Evolutionary conservation across 2,797 vertebrate genomes (phyloP).

Genomic region (Tadarida brasiliensis): DNA sequence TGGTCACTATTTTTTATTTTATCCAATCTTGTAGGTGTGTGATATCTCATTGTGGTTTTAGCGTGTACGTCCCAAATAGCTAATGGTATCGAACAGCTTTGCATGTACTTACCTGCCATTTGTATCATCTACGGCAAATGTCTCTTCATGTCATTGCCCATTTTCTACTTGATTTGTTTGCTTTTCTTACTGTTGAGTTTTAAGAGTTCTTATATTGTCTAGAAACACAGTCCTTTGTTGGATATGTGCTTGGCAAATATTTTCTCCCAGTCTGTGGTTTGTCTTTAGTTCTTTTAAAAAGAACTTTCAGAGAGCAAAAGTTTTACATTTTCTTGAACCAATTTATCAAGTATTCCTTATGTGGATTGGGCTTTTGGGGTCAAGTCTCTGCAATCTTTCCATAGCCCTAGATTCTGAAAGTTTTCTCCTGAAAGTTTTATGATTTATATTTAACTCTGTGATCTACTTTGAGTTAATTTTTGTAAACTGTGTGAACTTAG

Average conservation of each 20-base stretch:
- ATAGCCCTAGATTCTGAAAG: not conserved
- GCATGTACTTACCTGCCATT: not conserved
- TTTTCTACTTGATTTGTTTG: not conserved
- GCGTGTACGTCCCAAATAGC: not conserved
- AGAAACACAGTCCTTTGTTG: constrained; percentile 8
- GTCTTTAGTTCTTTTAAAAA: not conserved
- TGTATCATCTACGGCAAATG: not conserved
- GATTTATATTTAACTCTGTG: constrained; percentile 5
- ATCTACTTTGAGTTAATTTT: constrained; percentile 43
- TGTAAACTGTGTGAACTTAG: not conserved
- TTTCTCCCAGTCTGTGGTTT: not conserved
- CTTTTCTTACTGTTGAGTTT: not conserved
- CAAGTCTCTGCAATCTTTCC: constrained; percentile 17
- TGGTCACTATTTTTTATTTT: not conserved
- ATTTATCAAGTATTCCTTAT: constrained; percentile 11
- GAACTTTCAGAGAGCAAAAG: not conserved
- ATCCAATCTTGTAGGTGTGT: not conserved
- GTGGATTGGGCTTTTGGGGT: not conserved
- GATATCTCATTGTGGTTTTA: not conserved
- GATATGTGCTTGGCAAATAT: constrained; percentile 27
- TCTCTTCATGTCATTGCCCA: not conserved
- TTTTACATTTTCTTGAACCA: constrained; percentile 26
- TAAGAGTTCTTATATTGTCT: constrained; percentile 15
- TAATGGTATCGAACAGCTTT: not conserved
- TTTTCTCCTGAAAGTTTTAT: not conserved